Evolutionary conservation across 2,797 vertebrate species (phyloP).

Genomic region (Poeciliopsis presidionis): DNA sequence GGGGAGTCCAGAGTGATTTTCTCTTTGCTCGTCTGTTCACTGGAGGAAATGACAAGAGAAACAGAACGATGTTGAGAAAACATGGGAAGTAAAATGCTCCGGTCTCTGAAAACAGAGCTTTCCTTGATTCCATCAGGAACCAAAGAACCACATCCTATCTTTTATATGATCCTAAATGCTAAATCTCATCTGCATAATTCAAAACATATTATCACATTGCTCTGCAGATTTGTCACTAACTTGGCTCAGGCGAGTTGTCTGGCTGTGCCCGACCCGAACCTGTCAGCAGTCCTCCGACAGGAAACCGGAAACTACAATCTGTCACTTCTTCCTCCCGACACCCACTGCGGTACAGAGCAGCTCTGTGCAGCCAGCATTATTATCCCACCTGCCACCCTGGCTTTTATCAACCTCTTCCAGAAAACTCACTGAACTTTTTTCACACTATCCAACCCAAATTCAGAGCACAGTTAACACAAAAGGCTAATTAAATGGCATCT

Average conservation of each 20-base stretch:
- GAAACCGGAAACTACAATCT: conserved; percentile 66
- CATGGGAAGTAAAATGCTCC: conserved; percentile 8
- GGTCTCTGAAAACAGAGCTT: no score
- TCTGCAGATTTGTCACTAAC: conserved; percentile 46
- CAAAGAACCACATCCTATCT: not conserved
- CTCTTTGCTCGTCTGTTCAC: not conserved
- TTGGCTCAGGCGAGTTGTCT: conserved; percentile 55
- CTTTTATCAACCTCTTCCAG: conserved; percentile 16
- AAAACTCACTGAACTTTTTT: conserved; percentile 14
- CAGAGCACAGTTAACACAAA: not conserved
- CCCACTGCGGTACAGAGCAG: conserved; percentile 40
- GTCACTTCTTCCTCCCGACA: conserved; percentile 47
- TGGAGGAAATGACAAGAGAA: not conserved
- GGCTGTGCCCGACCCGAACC: conserved; percentile 43
- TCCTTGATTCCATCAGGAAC: not conserved
- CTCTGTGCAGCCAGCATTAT: conserved; percentile 24
- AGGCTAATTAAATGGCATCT: not conserved
- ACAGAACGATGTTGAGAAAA: not conserved
- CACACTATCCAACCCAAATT: not conserved
- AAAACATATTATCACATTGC: conserved; percentile 35
- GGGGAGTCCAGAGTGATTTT: conserved; percentile 34
- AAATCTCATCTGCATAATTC: conserved; percentile 22
- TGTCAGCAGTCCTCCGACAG: conserved; percentile 55
- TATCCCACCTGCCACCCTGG: conserved; percentile 27
- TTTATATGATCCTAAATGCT: not conserved